Evolutionary conservation across 2,113 vertebrate genomes (phyloP), one percentile per base, ranked within the genome.

Genomic region (Bubo blakistoni): DNA sequence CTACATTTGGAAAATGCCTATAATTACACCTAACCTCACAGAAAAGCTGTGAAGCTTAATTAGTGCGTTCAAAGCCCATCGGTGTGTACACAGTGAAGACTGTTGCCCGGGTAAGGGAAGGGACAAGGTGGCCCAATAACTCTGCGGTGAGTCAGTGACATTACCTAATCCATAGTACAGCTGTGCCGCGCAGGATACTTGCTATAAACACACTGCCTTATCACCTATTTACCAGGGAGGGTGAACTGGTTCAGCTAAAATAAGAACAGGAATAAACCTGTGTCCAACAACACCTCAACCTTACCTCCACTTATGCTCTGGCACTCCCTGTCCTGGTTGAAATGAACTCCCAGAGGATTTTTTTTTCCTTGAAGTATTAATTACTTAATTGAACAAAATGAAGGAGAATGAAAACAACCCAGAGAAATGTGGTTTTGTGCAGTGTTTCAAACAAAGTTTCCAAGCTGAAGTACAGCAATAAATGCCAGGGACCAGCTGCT

Each of bases 201-300:
- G 0, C 84, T 79, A 24, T 86, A 88, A 94, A 86, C 95, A 92
- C 86, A 14, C n/a, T 78, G 83, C 36, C 54, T 70, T 96, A 93
- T 94, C 93, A 61, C 72, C 36, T 89, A 2, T 89, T 95, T 91
- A 55, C 17, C 1, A 5, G 66, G 54, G 59, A 87, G 38, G 70
- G 30, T 80, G 79, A 91, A 76, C 77, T 84, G 67, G 82, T 90
- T 94, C 66, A 74, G 70, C 87, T 95, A 91, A 96, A 96, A 95
- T 88, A 89, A 85, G 74, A 96, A 92, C 73, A 94, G 89, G 77
- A 81, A 52, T 73, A 92, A 87, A 74, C 54, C 61, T 58, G 65
- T 6, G 6, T 51, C 62, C 3, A 2, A 38, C 22, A 58, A 40
- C 72, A 55, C 26, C 93, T 81, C 67, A 34, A 10, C 62, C 51